Evolutionary conservation across 2,113 vertebrate species (phyloP).

Genomic region (Origma solitaria): DNA sequence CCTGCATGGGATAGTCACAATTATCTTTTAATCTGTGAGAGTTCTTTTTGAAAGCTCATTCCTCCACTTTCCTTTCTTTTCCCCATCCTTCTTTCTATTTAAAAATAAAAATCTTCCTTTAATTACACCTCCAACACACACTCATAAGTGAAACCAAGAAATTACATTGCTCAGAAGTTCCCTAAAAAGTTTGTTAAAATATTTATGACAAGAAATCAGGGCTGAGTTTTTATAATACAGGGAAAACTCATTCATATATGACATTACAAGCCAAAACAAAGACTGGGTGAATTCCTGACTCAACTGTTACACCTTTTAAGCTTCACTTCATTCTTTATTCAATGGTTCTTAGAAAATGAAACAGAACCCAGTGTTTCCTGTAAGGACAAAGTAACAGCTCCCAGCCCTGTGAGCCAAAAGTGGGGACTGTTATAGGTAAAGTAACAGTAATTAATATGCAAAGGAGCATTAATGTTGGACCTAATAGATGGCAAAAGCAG

Average conservation of each 20-base stretch:
- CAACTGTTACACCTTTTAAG: neutral
- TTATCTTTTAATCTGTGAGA: neutral
- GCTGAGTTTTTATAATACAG: neutral
- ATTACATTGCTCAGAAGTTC: neutral
- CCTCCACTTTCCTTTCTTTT: neutral
- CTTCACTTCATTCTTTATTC: neutral
- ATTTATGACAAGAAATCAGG: neutral
- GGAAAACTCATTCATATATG: neutral
- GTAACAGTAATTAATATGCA: conserved; percentile 34
- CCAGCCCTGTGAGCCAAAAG: neutral
- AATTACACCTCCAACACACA: neutral
- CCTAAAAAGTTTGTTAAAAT: neutral
- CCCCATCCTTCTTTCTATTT: neutral
- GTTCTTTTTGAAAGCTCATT: neutral
- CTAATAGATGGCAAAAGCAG: conserved; percentile 53
- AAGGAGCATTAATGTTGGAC: conserved; percentile 39
- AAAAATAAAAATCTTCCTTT: neutral
- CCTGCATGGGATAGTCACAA: neutral
- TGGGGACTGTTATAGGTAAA: neutral
- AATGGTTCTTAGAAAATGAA: neutral
- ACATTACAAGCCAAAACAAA: neutral
- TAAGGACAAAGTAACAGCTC: neutral
- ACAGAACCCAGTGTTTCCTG: neutral
- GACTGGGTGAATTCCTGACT: neutral
- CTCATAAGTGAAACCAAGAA: neutral